Conservation (phyloP, 2,888 invertebrate species). For the Troides helena region DNA sequence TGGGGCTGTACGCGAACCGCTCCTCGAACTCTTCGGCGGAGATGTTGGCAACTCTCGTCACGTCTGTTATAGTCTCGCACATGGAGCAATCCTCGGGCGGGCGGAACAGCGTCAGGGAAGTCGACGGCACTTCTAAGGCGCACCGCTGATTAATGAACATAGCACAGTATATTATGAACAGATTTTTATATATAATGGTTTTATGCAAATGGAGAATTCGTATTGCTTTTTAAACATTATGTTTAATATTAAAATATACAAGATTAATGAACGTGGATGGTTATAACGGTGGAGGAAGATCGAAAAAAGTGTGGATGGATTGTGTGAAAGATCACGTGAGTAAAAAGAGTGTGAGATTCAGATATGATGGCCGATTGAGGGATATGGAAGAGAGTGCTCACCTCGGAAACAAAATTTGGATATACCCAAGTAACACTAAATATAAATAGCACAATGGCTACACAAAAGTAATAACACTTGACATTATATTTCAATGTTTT, state of each 20-base stretch:
- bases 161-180: too few species aligned
- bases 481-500: constrained; percentile 23
- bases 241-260: too few species aligned
- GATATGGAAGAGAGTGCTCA: constrained; percentile 19
- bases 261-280: too few species aligned
- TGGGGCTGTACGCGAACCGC: constrained; percentile 86
- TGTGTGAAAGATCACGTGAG: too few species aligned
- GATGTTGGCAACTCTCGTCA: constrained; percentile 84
- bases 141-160: constrained; percentile 47
- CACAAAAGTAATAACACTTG: constrained; percentile 12
- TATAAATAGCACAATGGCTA: constrained; percentile 15
- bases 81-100: constrained; percentile 90
- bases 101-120: constrained; percentile 80
- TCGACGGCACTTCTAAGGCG: constrained; percentile 53
- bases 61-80: constrained; percentile 83
- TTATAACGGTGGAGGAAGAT: too few species aligned
- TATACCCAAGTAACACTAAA: constrained; percentile 25
- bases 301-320: too few species aligned
- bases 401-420: constrained; percentile 41
- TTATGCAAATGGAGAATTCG: too few species aligned
- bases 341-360: too few species aligned
- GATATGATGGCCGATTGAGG: too few species aligned
- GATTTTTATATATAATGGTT: too few species aligned
- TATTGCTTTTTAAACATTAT: too few species aligned
- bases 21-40: constrained; percentile 85